These are phyloP conservation scores for Pteruthius melanotis DNA, from an alignment of 2,113 vertebrate species.

Conservation along the genomic window DNA sequence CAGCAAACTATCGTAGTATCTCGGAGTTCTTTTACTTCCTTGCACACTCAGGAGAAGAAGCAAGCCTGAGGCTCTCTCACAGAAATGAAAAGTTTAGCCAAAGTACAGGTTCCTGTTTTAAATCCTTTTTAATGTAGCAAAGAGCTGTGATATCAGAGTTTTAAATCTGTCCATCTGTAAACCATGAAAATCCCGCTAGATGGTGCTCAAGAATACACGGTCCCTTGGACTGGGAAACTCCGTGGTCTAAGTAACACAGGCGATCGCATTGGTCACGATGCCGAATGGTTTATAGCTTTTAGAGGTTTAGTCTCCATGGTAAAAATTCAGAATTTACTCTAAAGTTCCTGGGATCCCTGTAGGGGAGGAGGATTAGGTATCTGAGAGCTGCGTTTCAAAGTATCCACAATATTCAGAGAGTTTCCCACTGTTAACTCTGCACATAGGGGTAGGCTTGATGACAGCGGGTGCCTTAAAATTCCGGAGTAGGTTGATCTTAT, in stretches of 20 bases:
- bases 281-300: not conserved
- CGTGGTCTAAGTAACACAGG: not conserved
- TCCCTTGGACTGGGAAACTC: not conserved
- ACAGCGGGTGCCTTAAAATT: not conserved
- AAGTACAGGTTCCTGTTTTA: not conserved
- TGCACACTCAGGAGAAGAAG: not conserved
- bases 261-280: not conserved
- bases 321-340: not conserved
- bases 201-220: constrained; percentile 3
- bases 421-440: not conserved
- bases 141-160: not conserved
- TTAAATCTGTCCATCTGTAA: not conserved
- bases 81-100: not conserved
- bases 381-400: not conserved
- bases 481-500: not conserved
- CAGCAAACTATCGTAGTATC: not conserved
- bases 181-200: not conserved
- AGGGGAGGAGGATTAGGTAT: not conserved
- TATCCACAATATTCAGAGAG: not conserved
- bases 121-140: not conserved
- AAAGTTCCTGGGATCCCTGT: not conserved
- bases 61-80: not conserved
- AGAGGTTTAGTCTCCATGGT: not conserved
- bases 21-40: not conserved
- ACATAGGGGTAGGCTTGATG: not conserved